Evolutionary conservation across 1,140 invertebrate genomes (phyloP), one percentile per base, ranked within the genome.

Genomic region (Cryptotermes secundus): DNA sequence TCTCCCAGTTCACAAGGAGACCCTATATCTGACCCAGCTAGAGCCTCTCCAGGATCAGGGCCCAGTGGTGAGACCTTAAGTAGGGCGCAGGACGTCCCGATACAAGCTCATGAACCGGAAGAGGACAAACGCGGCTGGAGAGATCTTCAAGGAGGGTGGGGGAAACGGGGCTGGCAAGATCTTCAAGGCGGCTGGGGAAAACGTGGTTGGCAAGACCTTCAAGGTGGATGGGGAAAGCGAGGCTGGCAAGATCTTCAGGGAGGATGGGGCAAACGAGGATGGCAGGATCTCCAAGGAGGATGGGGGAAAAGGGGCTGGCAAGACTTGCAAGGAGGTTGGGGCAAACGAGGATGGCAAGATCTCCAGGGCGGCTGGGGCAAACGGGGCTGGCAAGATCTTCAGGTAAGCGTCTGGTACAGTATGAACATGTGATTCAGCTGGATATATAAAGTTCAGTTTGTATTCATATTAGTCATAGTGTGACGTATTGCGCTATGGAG

Each of bases 81-180:
- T 35, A 34, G 53, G 34, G 34, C 83, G 59, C 59, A 31, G 16
- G 59, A 72, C 59, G 59, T 72, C 26, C 7, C 59, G n/a, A 31
- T n/a, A 72, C 59, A 72, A 31, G 59, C 9, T n/a, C 59, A 72
- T 12, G 59, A 26, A 0, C 59, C 59, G 14, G 86, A 85, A 53
- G 87, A 88, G 10, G 92, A 93, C 83, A 94, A 94, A 87, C 90
- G 93, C 38, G 91, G 91, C 65, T 94, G 93, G 93, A 91, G 90
- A 80, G 90, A 92, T 53, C 90, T 94, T 86, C 91, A 93, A 85
- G 92, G 91, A 1, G 91, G 92, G 12, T 94, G 93, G 92, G 93
- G 93, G 86, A 93, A 94, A 88, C 91, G 93, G 72, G 91, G 90
- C 80, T 91, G 83, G 83, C 83, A 72, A 10, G 83, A 84, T 31